Percentiles rank a stretch among this genome's conserved stretches.
Evolutionary conservation across 2,888 invertebrate genomes (phyloP).

Genomic region (Standfussiana lucernea): DNA sequence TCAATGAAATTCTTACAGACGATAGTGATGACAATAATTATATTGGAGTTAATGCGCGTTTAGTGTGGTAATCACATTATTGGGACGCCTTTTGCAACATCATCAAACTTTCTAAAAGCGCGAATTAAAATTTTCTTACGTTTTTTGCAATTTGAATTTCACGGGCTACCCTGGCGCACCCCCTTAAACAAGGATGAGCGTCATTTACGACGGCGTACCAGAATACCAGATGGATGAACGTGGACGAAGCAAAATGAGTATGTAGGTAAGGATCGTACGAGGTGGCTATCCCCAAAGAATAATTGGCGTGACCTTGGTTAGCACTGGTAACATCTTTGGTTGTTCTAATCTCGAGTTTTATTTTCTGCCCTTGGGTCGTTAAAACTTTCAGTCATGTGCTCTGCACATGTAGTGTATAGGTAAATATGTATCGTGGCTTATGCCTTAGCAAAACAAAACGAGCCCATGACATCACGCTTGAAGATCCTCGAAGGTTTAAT

Average conservation of each 20-base stretch:
- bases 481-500: background rate
- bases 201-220: background rate
- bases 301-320: background rate
- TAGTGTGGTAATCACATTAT: background rate
- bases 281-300: background rate
- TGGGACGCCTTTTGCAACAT: background rate
- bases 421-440: background rate
- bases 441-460: background rate
- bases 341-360: background rate
- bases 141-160: no score
- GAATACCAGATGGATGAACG: background rate
- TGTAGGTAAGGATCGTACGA: no score
- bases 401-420: slow-evolving; percentile 1
- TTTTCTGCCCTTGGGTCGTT: background rate
- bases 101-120: background rate
- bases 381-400: slow-evolving; percentile 12
- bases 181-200: background rate
- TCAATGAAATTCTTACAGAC: slow-evolving; percentile 4
- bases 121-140: no score
- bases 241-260: background rate
- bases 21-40: background rate
- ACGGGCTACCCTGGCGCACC: no score
- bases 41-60: background rate
- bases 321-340: background rate
- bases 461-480: background rate